Evolutionary conservation across 1,140 invertebrate species (phyloP).

Genomic region (Lasaia peninsularis): DNA sequence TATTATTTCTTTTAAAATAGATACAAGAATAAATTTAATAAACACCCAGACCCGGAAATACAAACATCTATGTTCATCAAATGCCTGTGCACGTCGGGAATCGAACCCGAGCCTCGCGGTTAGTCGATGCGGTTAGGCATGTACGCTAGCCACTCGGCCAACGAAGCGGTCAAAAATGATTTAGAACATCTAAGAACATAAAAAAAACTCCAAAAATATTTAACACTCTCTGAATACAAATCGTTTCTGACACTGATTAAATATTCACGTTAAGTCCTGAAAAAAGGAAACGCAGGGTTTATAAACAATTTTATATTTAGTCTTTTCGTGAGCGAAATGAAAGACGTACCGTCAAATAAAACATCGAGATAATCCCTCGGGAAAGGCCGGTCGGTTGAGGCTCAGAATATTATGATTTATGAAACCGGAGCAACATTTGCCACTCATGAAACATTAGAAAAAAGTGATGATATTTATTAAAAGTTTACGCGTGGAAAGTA

Average conservation of each 20-base stretch:
- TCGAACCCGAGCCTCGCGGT: no score
- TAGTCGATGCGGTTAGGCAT: no score
- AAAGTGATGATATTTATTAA: constrained; percentile 28
- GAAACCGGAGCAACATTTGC: constrained; percentile 40
- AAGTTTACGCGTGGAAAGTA: constrained; percentile 11
- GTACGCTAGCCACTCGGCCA: no score
- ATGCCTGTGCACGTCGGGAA: no score
- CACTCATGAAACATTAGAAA: constrained; percentile 36
- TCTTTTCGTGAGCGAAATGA: constrained; percentile 30
- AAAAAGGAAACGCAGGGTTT: constrained; percentile 22
- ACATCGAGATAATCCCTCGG: constrained; percentile 44
- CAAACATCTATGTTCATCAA: no score
- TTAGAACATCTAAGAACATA: neutral
- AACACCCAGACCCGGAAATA: no score
- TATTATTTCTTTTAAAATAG: no score
- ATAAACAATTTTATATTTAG: constrained; percentile 41
- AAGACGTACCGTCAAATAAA: constrained; percentile 49
- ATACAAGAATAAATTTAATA: no score
- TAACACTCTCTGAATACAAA: constrained; percentile 7
- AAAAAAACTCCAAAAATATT: constrained; percentile 2
- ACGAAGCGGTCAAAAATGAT: no score
- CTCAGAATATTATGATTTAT: constrained; percentile 54
- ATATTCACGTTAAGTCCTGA: constrained; percentile 14
- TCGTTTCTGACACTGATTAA: constrained; percentile 12
- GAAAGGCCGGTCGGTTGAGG: constrained; percentile 25